Evolutionary conservation across 2,888 invertebrate genomes (phyloP), one percentile per base, ranked within the genome.

Genomic region (Marronus borbonicus): DNA sequence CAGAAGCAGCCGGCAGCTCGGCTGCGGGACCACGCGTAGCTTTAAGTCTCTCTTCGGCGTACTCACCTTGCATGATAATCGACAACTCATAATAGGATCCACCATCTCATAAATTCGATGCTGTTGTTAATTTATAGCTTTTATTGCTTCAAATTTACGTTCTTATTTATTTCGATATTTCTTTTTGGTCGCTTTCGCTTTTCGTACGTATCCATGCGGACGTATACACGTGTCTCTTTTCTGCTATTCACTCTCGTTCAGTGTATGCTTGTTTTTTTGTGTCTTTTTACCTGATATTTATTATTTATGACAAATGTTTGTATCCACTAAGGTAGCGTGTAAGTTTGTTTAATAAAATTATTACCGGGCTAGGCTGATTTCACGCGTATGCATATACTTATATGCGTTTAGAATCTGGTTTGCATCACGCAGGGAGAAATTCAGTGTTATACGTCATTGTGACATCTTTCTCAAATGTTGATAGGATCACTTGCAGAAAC

Each of bases 1-100:
- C 83, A 80, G 84, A 55, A 36, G 72, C 60, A 74, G 72, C 44
- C 60, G 44, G 72, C 62, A 44, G 39, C 68, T 20, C 62, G 39
- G 49, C 20, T 74, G 14, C 20, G n/a, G 72, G 82, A 84, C 83
- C 82, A 79, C 81, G 80, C 78, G 78, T 78, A 78, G 78, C 76
- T 58, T 39, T 68, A 55, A 58, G 68, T 36, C 69, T n/a, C 69
- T n/a, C 28, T 12, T 70, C 64, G 77, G 58, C 78, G 78, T 81
- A 83, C 83, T 81, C 81, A 82, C 80, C 80, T 84, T 82, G 84
- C 84, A 84, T 84, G 84, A 82, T 84, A 84, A 84, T 84, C 83
- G 83, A 83, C 84, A 83, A 84, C 84, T 83, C 83, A 84, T 84
- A 84, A 84, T 83, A 79, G 80, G 81, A 81, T 81, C 80, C 79